phyloP scores from a whole-genome alignment of 2,113 vertebrate species.

The Pseudopodoces humilis region DNA sequence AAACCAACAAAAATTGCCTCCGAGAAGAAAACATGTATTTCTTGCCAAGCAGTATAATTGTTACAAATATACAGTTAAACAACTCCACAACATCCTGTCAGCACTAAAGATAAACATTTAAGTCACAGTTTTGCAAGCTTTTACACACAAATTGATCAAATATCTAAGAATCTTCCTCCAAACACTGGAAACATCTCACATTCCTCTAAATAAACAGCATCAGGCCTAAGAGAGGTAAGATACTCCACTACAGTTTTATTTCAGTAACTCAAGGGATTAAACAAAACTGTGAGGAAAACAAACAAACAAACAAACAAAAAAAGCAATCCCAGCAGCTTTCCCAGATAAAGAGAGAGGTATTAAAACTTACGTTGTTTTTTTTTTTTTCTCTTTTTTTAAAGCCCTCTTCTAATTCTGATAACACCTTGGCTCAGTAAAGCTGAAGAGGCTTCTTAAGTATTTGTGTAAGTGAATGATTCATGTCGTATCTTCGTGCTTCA shows the following conservation, averaged over 20 bases:
- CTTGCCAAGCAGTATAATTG: background rate
- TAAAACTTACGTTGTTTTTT: background rate
- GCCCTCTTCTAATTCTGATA: background rate
- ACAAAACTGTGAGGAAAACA: background rate
- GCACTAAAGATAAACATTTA: conserved; percentile 11
- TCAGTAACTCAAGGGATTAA: background rate
- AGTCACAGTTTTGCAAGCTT: background rate
- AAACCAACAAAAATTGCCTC: background rate
- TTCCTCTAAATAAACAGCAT: background rate
- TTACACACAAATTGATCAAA: background rate
- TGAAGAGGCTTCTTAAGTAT: background rate
- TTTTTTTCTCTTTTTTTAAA: background rate
- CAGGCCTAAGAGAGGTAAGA: background rate
- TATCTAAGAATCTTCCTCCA: background rate
- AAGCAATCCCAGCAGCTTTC: background rate
- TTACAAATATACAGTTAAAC: conserved; percentile 19
- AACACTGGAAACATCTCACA: background rate
- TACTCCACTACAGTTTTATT: background rate
- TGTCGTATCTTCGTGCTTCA: background rate
- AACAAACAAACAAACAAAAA: background rate
- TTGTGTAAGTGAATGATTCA: background rate
- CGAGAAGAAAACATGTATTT: background rate
- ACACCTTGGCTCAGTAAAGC: background rate
- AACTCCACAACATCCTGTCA: background rate
- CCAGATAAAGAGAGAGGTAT: background rate